Base-by-base conservation (phyloP, 2,888 invertebrate species). In the Penaeus monodon region DNA sequence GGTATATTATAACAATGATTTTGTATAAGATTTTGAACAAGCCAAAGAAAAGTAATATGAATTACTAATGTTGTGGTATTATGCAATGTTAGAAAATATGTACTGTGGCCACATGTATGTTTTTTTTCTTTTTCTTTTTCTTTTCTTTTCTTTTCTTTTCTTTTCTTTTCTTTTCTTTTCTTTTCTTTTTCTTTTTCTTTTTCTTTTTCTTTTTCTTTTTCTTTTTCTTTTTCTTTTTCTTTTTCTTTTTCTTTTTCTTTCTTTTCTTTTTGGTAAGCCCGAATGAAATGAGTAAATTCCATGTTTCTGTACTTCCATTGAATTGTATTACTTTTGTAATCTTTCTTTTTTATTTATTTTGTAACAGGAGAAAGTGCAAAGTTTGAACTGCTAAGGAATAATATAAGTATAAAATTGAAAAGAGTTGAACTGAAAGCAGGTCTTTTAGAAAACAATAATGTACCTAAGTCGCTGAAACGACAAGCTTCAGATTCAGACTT, bases 401-500 rank as follows among this genome's bases (percentile, higher is more conserved):
- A 49, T 10, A 7, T 81, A 12, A 27, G 12, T 22, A 38, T 65
- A 49, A 66, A 57, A 38, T 27, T 84, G 27, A 29, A 70, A 29
- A 27, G 7, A n/a, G 14, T 68, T 57, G 63, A 27, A 27, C 57
- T 63, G 57, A 64, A 27, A 12, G 14, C 81, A 73, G 49, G 29
- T 70, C 8, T 44, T 65, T 27, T 49, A 49, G 44, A 57, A 29
- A 33, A 73, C 22, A 29, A 20, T 27, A 38, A 78, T 57, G 14
- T 22, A 20, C 44, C 84, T 68, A 66, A 49, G 1, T 65, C 66
- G 6, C 44, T 78, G 6, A 86, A 86, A 44, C 63, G 86, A n/a
- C 82, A 86, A 57, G 64, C 81, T 22, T 20, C 68, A 57, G 68
- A 82, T 66, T 24, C 44, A 29, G 82, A 76, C 64, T n/a, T 63